Base-by-base conservation (phyloP, 2,888 invertebrate genomes). In the Andrena fulva region DNA sequence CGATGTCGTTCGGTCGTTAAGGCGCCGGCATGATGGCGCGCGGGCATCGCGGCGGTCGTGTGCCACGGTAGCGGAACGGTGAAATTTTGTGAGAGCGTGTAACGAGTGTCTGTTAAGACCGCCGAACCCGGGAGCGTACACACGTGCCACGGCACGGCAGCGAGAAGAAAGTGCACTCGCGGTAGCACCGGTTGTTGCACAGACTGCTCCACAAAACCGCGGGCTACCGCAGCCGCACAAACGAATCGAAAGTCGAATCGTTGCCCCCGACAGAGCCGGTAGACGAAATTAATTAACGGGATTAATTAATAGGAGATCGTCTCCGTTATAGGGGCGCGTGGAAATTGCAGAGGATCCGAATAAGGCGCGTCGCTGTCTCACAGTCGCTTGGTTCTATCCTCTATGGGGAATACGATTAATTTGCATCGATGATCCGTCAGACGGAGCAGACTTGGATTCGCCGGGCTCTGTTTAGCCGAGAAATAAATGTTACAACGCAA, bases 111-210 rank as follows among this genome's bases (percentile, higher is more conserved):
- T 84, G 88, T 84, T 87, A 85, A 87, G 84, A 87, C 81, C 81
- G 68, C 86, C 83, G 35, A 79, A 84, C 84, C 83, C 81, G 75
- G 84, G 87, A 77, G 84, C 20, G 20, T 64, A 79, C 84, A 87
- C 87, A 77, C 85, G 86, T 81, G 85, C 77, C 67, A 48, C 54
- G 33, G 81, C 69, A 62, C 78, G 29, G 64, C 70, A 84, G 66
- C 80, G 82, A 87, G 87, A 87, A 87, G 87, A 87, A 87, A 87
- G 87, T 87, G 87, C 88, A 77, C 82, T 85, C 83, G 87, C 84
- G 87, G 87, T 88, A 68, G 84, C 88, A 87, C 86, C 88, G 87
- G 87, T 87, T 85, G 86, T 83, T 87, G 85, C 86, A 87, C 85
- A 87, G 80, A 87, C 86, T 87, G 87, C 83, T 87, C 86, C 87